phyloP scores from a whole-genome alignment of 2,113 vertebrate genomes.

The Chroicocephalus ridibundus region DNA sequence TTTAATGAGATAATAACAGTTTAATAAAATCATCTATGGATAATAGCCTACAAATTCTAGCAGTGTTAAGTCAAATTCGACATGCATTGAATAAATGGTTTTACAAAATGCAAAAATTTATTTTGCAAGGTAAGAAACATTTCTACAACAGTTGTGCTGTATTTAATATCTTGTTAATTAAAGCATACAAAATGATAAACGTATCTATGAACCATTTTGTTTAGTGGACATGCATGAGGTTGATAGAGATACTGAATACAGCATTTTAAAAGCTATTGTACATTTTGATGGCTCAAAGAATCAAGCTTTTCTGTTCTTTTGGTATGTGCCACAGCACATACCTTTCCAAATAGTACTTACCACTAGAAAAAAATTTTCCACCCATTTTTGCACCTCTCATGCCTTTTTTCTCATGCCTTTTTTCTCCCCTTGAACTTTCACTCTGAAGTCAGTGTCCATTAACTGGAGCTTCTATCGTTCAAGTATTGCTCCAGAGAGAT shows the following conservation, averaged over 20 bases:
- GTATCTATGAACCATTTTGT: neutral
- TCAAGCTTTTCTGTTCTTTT: neutral
- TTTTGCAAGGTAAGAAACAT: conserved; percentile 18
- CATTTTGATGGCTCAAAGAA: conserved; percentile 38
- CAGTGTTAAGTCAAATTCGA: neutral
- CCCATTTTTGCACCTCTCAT: neutral
- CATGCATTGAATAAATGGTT: conserved; percentile 2
- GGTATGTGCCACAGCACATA: neutral
- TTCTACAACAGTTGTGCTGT: neutral
- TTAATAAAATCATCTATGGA: neutral
- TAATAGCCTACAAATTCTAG: neutral
- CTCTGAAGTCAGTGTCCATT: neutral
- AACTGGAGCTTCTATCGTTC: neutral
- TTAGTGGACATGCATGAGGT: conserved; percentile 26
- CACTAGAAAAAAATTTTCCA: neutral
- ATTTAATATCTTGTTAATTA: conserved; percentile 11
- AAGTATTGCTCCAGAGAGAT: neutral
- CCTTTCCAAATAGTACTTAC: neutral
- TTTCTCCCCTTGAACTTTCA: neutral
- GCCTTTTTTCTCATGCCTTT: neutral
- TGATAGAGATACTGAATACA: neutral
- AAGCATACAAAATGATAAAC: neutral
- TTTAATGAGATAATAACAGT: neutral
- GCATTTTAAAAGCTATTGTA: neutral
- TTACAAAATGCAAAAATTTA: neutral